Evolutionary conservation across 2,888 invertebrate genomes (phyloP).

Genomic region (Dryobotodes eremita): DNA sequence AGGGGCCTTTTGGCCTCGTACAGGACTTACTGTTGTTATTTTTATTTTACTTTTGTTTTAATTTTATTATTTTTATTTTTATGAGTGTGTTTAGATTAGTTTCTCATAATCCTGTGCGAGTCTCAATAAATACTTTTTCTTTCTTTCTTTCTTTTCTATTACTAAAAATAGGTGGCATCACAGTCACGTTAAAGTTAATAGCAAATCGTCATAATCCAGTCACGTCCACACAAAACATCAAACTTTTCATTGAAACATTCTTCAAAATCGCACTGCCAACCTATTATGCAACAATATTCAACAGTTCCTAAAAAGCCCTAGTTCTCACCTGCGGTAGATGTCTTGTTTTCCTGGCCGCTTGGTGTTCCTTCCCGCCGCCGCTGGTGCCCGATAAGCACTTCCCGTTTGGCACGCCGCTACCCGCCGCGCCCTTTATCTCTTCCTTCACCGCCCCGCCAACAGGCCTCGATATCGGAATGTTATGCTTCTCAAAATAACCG

Average conservation of each 20-base stretch:
- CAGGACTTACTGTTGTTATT: too few species aligned
- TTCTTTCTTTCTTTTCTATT: too few species aligned
- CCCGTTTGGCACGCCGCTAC: constrained; percentile 79
- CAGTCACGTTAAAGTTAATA: not conserved
- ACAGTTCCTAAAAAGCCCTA: constrained; percentile 24
- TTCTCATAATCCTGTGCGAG: too few species aligned
- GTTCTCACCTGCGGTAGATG: constrained; percentile 87
- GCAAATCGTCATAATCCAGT: not conserved
- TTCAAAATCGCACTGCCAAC: not conserved
- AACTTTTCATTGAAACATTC: not conserved
- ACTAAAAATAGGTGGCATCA: not conserved
- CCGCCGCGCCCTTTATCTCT: constrained; percentile 72
- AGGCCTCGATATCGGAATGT: constrained; percentile 84
- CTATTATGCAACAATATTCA: not conserved
- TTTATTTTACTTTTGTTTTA: too few species aligned
- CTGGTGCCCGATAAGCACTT: constrained; percentile 80
- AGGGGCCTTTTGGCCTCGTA: too few species aligned
- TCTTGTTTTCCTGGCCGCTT: constrained; percentile 77
- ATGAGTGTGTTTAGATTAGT: too few species aligned
- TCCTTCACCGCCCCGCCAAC: constrained; percentile 74
- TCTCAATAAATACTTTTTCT: too few species aligned
- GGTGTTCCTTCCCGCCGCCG: constrained; percentile 75
- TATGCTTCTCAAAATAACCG: constrained; percentile 88
- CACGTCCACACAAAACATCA: not conserved
- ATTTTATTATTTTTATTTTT: too few species aligned